Base-by-base conservation (phyloP, 2,888 invertebrate genomes). In the Odontothrips loti region DNA sequence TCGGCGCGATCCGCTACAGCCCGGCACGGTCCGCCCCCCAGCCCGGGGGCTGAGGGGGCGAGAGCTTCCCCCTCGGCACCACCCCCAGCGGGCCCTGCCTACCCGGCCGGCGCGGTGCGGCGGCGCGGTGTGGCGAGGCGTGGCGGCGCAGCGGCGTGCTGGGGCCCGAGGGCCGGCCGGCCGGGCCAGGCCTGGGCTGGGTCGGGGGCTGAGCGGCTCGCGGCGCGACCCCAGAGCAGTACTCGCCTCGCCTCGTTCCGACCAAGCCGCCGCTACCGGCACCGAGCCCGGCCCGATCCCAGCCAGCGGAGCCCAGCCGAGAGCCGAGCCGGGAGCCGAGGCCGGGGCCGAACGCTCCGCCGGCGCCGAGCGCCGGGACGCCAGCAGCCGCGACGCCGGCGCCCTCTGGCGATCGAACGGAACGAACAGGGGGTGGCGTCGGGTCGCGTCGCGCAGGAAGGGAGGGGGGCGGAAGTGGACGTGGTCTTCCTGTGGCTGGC, bases 381-480 rank as follows among this genome's bases (percentile, higher is more conserved):
- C 68, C 23, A 11, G n/a, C 68, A 68, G 68, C 51, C 51, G 51
- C 58, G 58, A 11, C 17, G 20, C 20, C 6, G 20, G 58, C 68
- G 68, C 68, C 12, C 68, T 75, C 68, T 75, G 68, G 68, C 27
- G 68, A 75, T 75, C 68, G 68, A 75, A 27, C 68, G 68, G 68
- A 8, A 2, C 68, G n/a, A 23, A 27, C 6, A 27, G 68, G 23
- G 23, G 68, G 23, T 8, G 68, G 12, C 23, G 68, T 27, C 68
- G 27, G 68, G 11, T 1, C 11, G 68, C 11, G 27, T 27, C 23
- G 11, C 9, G 68, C 34, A 43, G 58, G 15, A 58, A 12, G 15
- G 58, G 51, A 17, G 51, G 51, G 51, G 51, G 51, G 51, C 51
- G 51, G 51, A 51, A 51, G 51, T 51, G 51, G 15, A 12, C 15